A percentile compares a stretch with the other conserved stretches of the same genome.
phyloP scores from a whole-genome alignment of 1,140 invertebrate species.

The Latrodectus geometricus region DNA sequence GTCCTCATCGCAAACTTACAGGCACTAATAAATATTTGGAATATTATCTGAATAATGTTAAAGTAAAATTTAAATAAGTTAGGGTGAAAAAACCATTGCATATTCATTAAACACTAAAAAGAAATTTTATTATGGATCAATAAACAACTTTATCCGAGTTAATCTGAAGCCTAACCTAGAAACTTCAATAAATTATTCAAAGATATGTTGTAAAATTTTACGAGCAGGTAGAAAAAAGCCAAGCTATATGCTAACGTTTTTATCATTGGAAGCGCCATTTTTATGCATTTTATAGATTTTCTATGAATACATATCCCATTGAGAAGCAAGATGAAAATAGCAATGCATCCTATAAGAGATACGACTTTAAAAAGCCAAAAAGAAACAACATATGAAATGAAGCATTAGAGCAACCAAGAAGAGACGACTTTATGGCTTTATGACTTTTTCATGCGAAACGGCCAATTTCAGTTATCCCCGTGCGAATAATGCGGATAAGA shows the following conservation, averaged over 20 bases:
- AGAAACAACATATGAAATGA: neutral
- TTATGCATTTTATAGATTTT: neutral
- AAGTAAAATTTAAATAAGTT: no score
- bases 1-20: no score
- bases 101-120: no score
- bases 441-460: neutral
- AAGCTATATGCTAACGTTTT: neutral
- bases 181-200: neutral
- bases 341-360: neutral
- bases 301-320: neutral
- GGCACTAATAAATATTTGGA: no score
- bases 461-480: neutral
- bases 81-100: no score
- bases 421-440: neutral
- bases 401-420: neutral
- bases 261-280: neutral
- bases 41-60: no score
- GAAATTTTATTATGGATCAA: no score
- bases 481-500: neutral
- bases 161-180: no score
- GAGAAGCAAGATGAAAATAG: neutral
- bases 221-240: neutral
- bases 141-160: no score
- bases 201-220: neutral
- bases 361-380: neutral